Evolutionary conservation across 2,797 vertebrate species (phyloP).

Genomic region (Esox lucius): DNA sequence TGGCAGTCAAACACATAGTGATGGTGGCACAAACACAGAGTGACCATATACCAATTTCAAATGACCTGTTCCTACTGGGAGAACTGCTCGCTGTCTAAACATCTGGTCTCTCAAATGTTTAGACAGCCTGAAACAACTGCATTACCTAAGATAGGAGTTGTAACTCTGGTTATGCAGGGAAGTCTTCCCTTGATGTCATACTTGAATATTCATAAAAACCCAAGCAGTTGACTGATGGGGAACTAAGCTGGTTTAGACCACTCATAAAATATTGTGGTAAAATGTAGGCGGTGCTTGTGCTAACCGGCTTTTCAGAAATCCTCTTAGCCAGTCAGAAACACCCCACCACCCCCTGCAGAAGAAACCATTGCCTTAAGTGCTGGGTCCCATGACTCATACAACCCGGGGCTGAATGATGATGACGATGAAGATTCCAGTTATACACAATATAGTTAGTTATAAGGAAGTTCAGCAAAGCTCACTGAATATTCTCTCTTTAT

Average conservation of each 20-base stretch:
- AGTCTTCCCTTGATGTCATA: constrained; percentile 1
- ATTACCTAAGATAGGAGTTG: background rate
- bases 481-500: background rate
- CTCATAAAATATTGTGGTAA: constrained; percentile 43
- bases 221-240: constrained; percentile 34
- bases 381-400: constrained; percentile 58
- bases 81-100: background rate
- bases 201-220: constrained; percentile 40
- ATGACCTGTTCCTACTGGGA: background rate
- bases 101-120: background rate
- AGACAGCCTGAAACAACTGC: background rate
- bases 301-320: constrained; percentile 65
- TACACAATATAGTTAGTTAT: constrained; percentile 16
- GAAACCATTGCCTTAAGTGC: constrained; percentile 45
- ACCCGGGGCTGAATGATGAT: background rate
- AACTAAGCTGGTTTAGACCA: constrained; percentile 59
- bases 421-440: constrained; percentile 4
- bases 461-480: constrained; percentile 11
- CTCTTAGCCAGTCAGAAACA: constrained; percentile 63
- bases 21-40: background rate
- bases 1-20: background rate
- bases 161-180: background rate
- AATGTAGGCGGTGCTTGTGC: constrained; percentile 46
- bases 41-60: background rate
- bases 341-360: constrained; percentile 3